phyloP scores from a whole-genome alignment of 2,888 invertebrate species.

The Drepana falcataria region DNA sequence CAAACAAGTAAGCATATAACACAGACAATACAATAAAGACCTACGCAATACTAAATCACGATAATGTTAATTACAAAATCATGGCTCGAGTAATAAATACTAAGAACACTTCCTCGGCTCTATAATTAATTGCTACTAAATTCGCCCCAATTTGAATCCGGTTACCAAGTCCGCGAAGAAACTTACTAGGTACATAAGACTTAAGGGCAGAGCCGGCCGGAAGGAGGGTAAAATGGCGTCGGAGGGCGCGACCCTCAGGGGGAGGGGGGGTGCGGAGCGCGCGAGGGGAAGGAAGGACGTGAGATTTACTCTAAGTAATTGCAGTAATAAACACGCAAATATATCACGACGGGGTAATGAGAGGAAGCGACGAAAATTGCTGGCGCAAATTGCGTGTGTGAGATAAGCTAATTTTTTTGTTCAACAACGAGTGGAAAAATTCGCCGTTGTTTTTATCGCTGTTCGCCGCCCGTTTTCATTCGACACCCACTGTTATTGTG shows the following conservation, averaged over 20 bases:
- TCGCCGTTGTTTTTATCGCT: slow-evolving; percentile 35
- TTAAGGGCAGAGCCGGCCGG: slow-evolving; percentile 77
- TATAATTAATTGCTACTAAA: slow-evolving; percentile 79
- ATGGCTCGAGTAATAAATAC: slow-evolving; percentile 57
- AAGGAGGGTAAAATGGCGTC: slow-evolving; percentile 74
- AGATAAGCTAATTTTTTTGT: slow-evolving; percentile 72
- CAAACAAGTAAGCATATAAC: too few relatives aligned
- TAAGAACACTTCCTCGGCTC: slow-evolving; percentile 67
- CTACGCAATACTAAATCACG: slow-evolving; percentile 39
- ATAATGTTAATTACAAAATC: slow-evolving; percentile 67
- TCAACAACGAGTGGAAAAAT: slow-evolving; percentile 30
- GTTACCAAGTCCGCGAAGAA: slow-evolving; percentile 77
- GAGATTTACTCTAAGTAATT: slow-evolving; percentile 81
- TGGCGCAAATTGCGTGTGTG: slow-evolving; percentile 77
- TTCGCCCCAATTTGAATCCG: slow-evolving; percentile 78
- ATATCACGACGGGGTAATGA: slow-evolving; percentile 78
- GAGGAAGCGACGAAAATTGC: slow-evolving; percentile 76
- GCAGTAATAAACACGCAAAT: slow-evolving; percentile 80
- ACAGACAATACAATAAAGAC: neutral
- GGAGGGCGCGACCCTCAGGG: slow-evolving; percentile 71
- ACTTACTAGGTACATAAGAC: slow-evolving; percentile 78
- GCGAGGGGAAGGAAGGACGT: slow-evolving; percentile 73
- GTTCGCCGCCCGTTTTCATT: slow-evolving; percentile 16
- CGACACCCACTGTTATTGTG: neutral
- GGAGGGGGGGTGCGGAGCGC: slow-evolving; percentile 25